A percentile compares a stretch with the other conserved stretches of the same genome.
Evolutionary conservation across 2,797 vertebrate genomes (phyloP).

Genomic region (Pseudochromis fuscus): DNA sequence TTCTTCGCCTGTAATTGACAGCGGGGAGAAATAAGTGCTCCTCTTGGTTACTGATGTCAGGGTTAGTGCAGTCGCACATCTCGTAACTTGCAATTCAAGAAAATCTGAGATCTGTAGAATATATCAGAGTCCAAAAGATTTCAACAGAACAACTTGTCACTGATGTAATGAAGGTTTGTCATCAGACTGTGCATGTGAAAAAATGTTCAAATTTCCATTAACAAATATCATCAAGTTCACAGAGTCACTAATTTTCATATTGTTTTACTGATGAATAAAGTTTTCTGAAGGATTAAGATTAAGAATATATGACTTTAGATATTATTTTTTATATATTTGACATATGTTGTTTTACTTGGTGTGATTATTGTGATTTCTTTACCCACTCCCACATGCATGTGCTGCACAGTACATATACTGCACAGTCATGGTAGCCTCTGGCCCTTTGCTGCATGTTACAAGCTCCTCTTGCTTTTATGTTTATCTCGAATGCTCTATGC

Average conservation of each 20-base stretch:
- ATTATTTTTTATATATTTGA: too few relatives aligned
- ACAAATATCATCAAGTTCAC: not conserved
- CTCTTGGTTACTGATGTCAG: conserved; percentile 4
- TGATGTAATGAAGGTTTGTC: not conserved
- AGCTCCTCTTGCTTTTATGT: too few relatives aligned
- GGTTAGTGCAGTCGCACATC: not conserved
- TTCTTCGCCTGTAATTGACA: conserved; percentile 19
- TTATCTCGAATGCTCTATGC: not conserved
- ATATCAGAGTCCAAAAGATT: not conserved
- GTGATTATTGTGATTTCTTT: too few relatives aligned
- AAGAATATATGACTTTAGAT: too few relatives aligned
- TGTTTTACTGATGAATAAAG: not conserved
- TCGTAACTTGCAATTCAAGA: not conserved
- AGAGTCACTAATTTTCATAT: not conserved
- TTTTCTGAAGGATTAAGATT: not conserved
- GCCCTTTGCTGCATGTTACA: too few relatives aligned
- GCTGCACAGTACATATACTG: not conserved
- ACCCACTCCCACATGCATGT: not conserved
- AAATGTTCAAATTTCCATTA: not conserved
- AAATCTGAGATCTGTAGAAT: not conserved
- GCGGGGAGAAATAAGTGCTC: not conserved
- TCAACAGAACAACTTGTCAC: not conserved
- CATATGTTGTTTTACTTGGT: too few relatives aligned
- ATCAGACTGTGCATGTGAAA: not conserved
- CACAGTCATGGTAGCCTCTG: not conserved